Evolutionary conservation across 2,888 invertebrate species (phyloP).

Genomic region (Lasioglossum lativentre): DNA sequence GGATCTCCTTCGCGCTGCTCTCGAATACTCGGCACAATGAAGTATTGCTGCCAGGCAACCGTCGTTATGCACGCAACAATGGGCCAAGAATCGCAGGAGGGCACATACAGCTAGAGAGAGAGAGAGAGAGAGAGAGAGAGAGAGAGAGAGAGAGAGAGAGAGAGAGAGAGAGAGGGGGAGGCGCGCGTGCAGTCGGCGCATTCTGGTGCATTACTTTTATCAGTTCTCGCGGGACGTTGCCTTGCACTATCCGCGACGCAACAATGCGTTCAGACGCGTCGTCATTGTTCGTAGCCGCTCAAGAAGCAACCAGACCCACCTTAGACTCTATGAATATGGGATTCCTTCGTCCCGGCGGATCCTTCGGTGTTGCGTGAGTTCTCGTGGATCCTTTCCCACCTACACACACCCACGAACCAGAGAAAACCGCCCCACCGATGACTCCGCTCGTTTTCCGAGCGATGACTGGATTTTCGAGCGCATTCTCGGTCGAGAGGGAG

Average conservation of each 20-base stretch:
- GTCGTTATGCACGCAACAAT: conserved; percentile 61
- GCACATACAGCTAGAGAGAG: not conserved
- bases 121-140: not conserved
- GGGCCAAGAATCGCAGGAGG: conserved; percentile 61
- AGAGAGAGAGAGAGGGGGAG: not conserved
- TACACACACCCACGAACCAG: not conserved
- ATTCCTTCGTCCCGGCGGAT: conserved; percentile 68
- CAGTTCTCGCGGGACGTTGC: conserved; percentile 71
- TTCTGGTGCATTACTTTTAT: conserved; percentile 73
- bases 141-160: not conserved
- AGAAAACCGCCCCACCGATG: conserved; percentile 21
- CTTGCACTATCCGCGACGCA: conserved; percentile 62
- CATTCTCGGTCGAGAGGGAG: not conserved
- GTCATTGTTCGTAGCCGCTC: conserved; percentile 76
- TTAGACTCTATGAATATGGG: conserved; percentile 75
- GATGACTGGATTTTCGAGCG: not conserved
- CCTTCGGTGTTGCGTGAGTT: conserved; percentile 19
- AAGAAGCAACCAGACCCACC: conserved; percentile 72
- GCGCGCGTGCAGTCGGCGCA: conserved; percentile 52
- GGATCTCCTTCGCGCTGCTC: not conserved
- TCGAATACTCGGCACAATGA: conserved; percentile 36
- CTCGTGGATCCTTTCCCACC: not conserved
- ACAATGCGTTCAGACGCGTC: conserved; percentile 74
- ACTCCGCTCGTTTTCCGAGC: conserved; percentile 6
- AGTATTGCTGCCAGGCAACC: conserved; percentile 32